A percentile compares a stretch with the other conserved stretches of the same genome.
Evolutionary conservation across 2,113 vertebrate genomes (phyloP).

Genomic region (Erythrocebus patas): DNA sequence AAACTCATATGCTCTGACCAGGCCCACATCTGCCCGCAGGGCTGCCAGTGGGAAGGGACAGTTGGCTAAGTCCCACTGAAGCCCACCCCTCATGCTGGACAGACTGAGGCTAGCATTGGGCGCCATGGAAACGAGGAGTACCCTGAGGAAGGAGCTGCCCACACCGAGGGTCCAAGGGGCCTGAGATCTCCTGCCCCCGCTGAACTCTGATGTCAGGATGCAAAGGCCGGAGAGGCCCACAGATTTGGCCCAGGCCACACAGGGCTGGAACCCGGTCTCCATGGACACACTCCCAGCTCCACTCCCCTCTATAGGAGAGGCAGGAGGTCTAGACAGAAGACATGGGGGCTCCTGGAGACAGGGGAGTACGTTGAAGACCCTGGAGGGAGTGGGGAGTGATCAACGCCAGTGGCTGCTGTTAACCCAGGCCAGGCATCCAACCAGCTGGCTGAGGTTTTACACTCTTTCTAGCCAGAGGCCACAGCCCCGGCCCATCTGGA

Average conservation of each 20-base stretch:
- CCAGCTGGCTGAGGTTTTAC: neutral
- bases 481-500: constrained; percentile 57
- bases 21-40: neutral
- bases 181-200: neutral
- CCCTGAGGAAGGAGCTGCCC: neutral
- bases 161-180: rapidly evolving
- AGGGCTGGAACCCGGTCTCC: neutral
- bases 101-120: neutral
- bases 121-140: rapidly evolving
- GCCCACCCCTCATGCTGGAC: neutral
- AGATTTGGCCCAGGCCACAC: neutral
- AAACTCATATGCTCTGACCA: rapidly evolving
- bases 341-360: neutral
- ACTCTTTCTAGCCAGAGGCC: neutral
- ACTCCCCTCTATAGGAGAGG: rapidly evolving
- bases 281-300: rapidly evolving
- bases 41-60: neutral
- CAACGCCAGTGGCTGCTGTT: rapidly evolving
- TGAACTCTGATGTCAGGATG: neutral
- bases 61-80: neutral
- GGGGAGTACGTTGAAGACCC: neutral
- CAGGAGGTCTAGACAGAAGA: neutral
- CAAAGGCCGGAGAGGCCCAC: neutral
- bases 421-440: neutral
- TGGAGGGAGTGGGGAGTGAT: rapidly evolving